Conservation (phyloP, 2,888 invertebrate genomes). For the Diadromus collaris region DNA sequence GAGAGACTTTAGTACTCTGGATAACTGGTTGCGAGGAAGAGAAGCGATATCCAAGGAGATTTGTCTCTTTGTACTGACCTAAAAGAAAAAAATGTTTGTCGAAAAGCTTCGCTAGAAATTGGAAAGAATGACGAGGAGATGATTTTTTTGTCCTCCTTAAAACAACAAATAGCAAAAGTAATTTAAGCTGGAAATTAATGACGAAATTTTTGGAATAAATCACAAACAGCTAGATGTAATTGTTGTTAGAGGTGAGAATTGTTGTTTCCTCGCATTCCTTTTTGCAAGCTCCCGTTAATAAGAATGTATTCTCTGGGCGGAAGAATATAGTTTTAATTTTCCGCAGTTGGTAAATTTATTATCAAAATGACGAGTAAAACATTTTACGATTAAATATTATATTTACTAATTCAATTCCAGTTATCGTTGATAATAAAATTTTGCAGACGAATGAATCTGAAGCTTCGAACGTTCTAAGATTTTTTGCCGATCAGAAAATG, state of each 20-base stretch:
- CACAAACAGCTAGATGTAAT: background rate
- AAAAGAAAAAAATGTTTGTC: background rate
- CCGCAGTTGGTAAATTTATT: too few relatives aligned
- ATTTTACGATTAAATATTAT: too few relatives aligned
- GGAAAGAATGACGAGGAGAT: background rate
- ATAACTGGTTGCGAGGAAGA: conserved; percentile 14
- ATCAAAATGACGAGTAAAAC: too few relatives aligned
- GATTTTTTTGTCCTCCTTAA: background rate
- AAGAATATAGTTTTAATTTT: too few relatives aligned
- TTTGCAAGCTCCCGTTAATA: background rate
- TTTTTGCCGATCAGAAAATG: too few relatives aligned
- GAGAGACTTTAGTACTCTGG: background rate
- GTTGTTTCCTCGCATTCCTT: background rate
- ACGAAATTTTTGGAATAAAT: background rate
- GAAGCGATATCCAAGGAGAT: background rate
- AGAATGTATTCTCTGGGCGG: too few relatives aligned
- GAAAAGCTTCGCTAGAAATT: background rate
- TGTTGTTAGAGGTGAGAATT: background rate
- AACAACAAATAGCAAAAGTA: background rate
- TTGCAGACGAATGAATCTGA: too few relatives aligned
- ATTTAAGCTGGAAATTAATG: background rate
- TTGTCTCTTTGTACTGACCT: background rate
- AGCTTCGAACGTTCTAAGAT: too few relatives aligned
- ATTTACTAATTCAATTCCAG: too few relatives aligned
- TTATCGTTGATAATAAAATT: too few relatives aligned